phyloP scores from a whole-genome alignment of 2,888 invertebrate species.

The Ectemnius cavifrons region DNA sequence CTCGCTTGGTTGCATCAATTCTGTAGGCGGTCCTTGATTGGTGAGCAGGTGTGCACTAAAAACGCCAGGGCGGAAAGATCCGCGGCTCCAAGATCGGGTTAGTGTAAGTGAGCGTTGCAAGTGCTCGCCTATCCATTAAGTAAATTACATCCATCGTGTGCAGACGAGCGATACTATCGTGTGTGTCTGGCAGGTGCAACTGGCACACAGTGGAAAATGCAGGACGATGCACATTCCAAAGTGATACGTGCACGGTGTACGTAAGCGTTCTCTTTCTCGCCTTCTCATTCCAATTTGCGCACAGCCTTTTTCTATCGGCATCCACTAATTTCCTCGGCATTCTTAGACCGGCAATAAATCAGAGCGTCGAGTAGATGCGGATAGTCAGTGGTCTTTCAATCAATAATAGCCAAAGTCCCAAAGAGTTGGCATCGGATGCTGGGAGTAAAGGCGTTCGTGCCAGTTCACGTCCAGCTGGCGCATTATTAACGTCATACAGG shows the following conservation, averaged over 20 bases:
- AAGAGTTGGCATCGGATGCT: slow-evolving; percentile 5
- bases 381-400: too few species aligned
- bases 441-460: background rate
- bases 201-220: slow-evolving; percentile 21
- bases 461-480: too few species aligned
- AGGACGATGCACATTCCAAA: slow-evolving; percentile 26
- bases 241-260: slow-evolving; percentile 25
- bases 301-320: slow-evolving; percentile 18
- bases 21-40: too few species aligned
- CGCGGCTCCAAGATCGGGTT: background rate
- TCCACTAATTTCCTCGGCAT: background rate
- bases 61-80: too few species aligned
- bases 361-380: background rate
- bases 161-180: slow-evolving; percentile 7
- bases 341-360: background rate
- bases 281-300: background rate
- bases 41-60: too few species aligned
- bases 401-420: too few species aligned
- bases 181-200: slow-evolving; percentile 20
- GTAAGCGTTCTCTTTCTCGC: background rate
- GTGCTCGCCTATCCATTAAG: background rate
- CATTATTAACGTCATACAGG: too few species aligned
- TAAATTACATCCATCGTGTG: slow-evolving; percentile 12
- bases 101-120: background rate
- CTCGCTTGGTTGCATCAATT: too few species aligned